Evolutionary conservation across 2,797 vertebrate species (phyloP).

Genomic region (Borostomias antarcticus): DNA sequence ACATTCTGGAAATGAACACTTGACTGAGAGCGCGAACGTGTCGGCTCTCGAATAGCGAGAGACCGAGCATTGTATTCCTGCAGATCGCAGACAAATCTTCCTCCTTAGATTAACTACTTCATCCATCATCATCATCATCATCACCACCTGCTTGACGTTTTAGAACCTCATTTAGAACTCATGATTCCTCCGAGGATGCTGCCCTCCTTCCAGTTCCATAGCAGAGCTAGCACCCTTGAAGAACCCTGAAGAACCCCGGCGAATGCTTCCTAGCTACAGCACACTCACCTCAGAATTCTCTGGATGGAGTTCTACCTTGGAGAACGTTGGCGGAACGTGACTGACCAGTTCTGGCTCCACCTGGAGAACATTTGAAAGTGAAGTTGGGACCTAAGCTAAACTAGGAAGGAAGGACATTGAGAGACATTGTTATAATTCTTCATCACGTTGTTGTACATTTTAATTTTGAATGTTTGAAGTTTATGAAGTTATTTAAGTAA

Average conservation of each 20-base stretch:
- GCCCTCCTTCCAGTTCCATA: constrained; percentile 33
- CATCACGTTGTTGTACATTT: constrained; percentile 71
- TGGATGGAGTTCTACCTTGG: constrained; percentile 30
- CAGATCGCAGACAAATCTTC: constrained; percentile 34
- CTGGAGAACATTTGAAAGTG: constrained; percentile 53
- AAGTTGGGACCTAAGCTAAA: constrained; percentile 44
- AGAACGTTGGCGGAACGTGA: constrained; percentile 5
- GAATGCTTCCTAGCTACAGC: constrained; percentile 33
- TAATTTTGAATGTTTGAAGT: constrained; percentile 74
- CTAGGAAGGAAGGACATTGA: constrained; percentile 44
- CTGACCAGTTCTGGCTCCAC: constrained; percentile 38
- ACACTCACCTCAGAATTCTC: constrained; percentile 20
- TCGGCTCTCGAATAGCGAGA: constrained; percentile 30
- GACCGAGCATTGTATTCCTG: constrained; percentile 29
- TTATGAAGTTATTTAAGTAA: constrained; percentile 76
- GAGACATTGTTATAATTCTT: constrained; percentile 50
- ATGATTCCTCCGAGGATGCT: constrained; percentile 24
- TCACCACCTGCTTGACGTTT: constrained; percentile 36
- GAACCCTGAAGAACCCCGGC: constrained; percentile 26
- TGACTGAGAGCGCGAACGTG: constrained; percentile 49
- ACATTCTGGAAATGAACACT: constrained; percentile 48
- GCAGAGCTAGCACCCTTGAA: constrained; percentile 22
- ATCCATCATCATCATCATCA: constrained; percentile 23
- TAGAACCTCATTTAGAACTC: constrained; percentile 33
- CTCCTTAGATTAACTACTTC: constrained; percentile 33